These are phyloP conservation scores for Antennarius maculatus DNA, from an alignment of 2,797 vertebrate species.

Conservation along the genomic window DNA sequence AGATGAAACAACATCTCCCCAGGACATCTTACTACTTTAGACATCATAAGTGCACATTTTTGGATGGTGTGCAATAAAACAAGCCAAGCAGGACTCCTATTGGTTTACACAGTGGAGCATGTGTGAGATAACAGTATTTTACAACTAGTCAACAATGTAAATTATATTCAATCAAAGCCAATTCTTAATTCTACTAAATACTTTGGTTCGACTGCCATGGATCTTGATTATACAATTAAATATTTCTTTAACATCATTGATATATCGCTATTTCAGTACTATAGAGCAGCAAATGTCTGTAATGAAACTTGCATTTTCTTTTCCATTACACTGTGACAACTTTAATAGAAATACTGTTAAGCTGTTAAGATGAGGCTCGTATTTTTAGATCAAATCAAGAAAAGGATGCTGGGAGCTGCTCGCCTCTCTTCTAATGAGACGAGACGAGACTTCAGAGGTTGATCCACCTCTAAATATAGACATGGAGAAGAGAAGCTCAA, in stretches of 20 bases:
- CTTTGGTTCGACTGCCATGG: no score
- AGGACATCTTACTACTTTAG: no score
- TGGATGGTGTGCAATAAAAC: no score
- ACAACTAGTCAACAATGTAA: no score
- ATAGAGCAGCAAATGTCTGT: not conserved
- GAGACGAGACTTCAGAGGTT: constrained; percentile 63
- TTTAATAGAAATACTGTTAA: constrained; percentile 14
- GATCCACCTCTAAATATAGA: constrained; percentile 74
- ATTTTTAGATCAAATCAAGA: constrained; percentile 78
- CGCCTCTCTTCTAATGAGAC: constrained; percentile 64
- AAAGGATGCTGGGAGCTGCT: constrained; percentile 47
- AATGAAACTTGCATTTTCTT: not conserved
- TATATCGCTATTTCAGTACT: not conserved
- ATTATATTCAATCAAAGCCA: no score
- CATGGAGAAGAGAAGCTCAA: constrained; percentile 35
- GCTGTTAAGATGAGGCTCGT: constrained; percentile 54
- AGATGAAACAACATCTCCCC: no score
- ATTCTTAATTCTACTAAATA: no score
- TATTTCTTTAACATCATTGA: not conserved
- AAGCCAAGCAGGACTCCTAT: no score
- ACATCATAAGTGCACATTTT: no score
- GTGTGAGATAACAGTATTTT: no score
- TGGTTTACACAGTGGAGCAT: no score
- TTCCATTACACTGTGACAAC: not conserved
- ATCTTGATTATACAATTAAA: no score